Percentiles rank a stretch among this genome's conserved stretches.
Evolutionary conservation across 2,797 vertebrate genomes (phyloP).

Genomic region (Phoxinus dragarum): DNA sequence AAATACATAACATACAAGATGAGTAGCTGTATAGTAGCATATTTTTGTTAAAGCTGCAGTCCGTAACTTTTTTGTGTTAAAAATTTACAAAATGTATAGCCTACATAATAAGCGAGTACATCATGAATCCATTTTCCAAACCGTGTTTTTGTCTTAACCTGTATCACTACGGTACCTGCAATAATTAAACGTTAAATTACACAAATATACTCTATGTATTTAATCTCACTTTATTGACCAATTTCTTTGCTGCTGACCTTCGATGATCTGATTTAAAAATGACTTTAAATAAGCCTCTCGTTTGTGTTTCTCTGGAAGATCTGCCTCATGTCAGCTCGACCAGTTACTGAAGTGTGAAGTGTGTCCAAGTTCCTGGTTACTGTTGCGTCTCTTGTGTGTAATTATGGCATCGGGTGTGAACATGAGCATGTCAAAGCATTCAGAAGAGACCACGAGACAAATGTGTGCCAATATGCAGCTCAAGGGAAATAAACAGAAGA

Average conservation of each 20-base stretch:
- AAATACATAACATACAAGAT: too few species aligned
- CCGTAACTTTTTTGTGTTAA: too few species aligned
- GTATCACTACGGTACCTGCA: too few species aligned
- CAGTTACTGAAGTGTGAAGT: constrained; percentile 28
- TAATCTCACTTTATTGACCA: neutral
- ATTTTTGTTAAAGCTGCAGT: too few species aligned
- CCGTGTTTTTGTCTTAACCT: too few species aligned
- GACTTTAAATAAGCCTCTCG: neutral
- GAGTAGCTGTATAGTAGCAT: too few species aligned
- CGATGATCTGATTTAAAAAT: neutral
- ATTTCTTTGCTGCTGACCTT: neutral
- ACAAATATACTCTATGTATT: too few species aligned
- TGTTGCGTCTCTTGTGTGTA: constrained; percentile 49
- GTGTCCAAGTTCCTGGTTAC: constrained; percentile 53
- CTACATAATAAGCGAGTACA: too few species aligned
- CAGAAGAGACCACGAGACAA: constrained; percentile 12
- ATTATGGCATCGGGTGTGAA: constrained; percentile 49
- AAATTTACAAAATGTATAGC: too few species aligned
- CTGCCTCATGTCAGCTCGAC: constrained; percentile 10
- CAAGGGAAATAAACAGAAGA: constrained; percentile 42
- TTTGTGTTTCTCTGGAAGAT: neutral
- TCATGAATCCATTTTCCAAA: too few species aligned
- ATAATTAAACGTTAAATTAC: too few species aligned
- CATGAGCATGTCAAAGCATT: constrained; percentile 33
- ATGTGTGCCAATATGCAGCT: constrained; percentile 41